Evolutionary conservation across 2,888 invertebrate genomes (phyloP).

Genomic region (Eutolmus rufibarbis): DNA sequence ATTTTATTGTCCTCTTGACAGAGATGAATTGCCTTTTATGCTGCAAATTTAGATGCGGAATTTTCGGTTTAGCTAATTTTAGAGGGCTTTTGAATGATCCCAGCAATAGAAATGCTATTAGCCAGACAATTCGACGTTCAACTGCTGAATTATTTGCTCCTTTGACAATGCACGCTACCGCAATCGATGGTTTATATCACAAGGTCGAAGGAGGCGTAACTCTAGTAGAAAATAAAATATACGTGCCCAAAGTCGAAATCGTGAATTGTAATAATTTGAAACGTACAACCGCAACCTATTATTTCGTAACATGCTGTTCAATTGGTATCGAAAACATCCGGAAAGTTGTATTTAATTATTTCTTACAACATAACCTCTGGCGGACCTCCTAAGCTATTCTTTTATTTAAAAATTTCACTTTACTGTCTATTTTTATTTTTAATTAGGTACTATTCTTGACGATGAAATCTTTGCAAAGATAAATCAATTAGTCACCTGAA

Average conservation of each 20-base stretch:
- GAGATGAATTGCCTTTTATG: slow-evolving; percentile 31
- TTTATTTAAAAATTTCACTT: too few relatives aligned
- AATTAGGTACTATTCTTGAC: too few relatives aligned
- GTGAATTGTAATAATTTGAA: background rate
- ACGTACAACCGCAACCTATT: background rate
- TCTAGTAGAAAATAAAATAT: background rate
- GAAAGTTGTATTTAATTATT: background rate
- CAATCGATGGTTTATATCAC: background rate
- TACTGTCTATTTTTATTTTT: too few relatives aligned
- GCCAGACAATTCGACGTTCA: background rate
- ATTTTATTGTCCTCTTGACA: slow-evolving; percentile 35
- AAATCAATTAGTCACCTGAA: too few relatives aligned
- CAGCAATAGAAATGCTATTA: background rate
- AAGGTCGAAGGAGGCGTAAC: background rate
- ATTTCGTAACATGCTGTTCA: background rate
- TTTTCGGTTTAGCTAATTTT: slow-evolving; percentile 21
- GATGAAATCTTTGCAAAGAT: too few relatives aligned
- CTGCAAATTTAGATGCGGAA: slow-evolving; percentile 13
- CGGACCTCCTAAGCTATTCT: too few relatives aligned
- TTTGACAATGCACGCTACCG: background rate
- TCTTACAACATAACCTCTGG: background rate
- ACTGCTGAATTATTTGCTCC: background rate
- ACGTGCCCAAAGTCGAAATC: background rate
- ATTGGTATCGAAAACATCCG: background rate
- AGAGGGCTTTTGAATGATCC: slow-evolving; percentile 2